Percentiles rank a stretch among this genome's conserved stretches.
Conservation (phyloP, 2,888 invertebrate genomes). For the Crepidodera aurea region DNA sequence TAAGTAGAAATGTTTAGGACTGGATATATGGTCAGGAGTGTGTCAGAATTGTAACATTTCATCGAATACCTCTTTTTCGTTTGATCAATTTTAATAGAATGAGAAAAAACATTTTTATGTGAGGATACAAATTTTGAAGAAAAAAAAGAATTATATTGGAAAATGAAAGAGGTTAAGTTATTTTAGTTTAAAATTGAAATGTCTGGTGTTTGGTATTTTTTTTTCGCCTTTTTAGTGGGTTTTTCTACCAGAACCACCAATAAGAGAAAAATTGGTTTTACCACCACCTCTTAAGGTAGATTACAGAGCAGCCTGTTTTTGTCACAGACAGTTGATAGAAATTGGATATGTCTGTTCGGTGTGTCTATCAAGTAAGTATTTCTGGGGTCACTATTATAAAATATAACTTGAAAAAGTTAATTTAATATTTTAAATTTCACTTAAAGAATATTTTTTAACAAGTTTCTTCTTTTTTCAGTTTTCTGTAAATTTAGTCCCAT, state of each 20-base stretch:
- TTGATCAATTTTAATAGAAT: too few relatives aligned
- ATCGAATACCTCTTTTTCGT: too few relatives aligned
- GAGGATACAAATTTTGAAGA: too few relatives aligned
- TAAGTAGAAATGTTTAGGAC: too few relatives aligned
- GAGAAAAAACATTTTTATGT: too few relatives aligned
- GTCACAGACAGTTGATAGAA: constrained; percentile 93
- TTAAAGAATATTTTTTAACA: not conserved
- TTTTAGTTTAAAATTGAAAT: too few relatives aligned
- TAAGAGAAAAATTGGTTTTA: constrained; percentile 82
- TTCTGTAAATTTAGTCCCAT: constrained; percentile 98
- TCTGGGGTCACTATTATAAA: too few relatives aligned
- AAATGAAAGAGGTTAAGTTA: too few relatives aligned
- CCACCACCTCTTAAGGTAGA: constrained; percentile 93
- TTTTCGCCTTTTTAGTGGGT: constrained; percentile 88
- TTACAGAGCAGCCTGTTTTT: constrained; percentile 97
- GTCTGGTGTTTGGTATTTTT: too few relatives aligned
- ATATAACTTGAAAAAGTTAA: not conserved
- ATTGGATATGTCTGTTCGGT: constrained; percentile 98
- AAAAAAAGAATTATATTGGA: too few relatives aligned
- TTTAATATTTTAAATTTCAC: constrained; percentile 2
- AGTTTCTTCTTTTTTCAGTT: constrained; percentile 68
- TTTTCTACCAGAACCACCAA: constrained; percentile 85
- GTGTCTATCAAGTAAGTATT: constrained; percentile 85
- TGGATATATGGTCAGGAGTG: too few relatives aligned
- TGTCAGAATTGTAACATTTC: too few relatives aligned